Evolutionary conservation across 2,113 vertebrate species (phyloP), one percentile per base, ranked within the genome.

Genomic region (Candoia aspera): DNA sequence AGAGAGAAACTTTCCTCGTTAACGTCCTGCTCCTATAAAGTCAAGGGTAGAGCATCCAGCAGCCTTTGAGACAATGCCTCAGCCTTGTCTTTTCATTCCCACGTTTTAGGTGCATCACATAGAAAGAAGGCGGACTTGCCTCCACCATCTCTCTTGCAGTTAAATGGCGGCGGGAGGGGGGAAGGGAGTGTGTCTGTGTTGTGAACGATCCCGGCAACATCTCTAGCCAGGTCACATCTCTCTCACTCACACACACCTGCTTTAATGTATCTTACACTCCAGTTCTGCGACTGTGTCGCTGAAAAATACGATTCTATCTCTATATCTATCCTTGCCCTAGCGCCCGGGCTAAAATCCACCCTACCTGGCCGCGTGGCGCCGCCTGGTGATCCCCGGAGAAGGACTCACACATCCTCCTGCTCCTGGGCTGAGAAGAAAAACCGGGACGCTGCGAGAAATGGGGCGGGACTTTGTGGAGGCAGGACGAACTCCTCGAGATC

Each of bases 291-390:
- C 8, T 13, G 11, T 13, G 37, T 42, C 87, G 13, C 8, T 62
- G 87, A 17, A 46, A 11, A 62, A 37, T 42, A 46, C 0, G 29
- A 6, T 13, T 10, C 60, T 42, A 42, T 42, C 42, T 42, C 42
- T 42, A 1, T 26, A 8, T 12, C 90, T 5, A 49, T 15, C 59
- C 11, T 4, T 26, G 21, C 84, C 49, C 60, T 3, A 33, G 21
- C 49, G 2, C 83, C 46, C 3, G 57, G 4, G 53, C 33, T 26
- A 64, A 29, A 13, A 21, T 8, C 55, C 64, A 49, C 94, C 93
- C 29, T 96, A 96, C 96, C 95, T 95, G 93, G 84, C 42, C 92
- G 29, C n/a, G 90, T 83, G 83, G 95, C 93, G 55, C 92, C 94
- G 90, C 94, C 94, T 94, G 93, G 92, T 94, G 94, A 91, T 95